Percentiles rank a stretch among this genome's conserved stretches.
Conservation (phyloP, 2,113 vertebrate species). For the Nestor notabilis region DNA sequence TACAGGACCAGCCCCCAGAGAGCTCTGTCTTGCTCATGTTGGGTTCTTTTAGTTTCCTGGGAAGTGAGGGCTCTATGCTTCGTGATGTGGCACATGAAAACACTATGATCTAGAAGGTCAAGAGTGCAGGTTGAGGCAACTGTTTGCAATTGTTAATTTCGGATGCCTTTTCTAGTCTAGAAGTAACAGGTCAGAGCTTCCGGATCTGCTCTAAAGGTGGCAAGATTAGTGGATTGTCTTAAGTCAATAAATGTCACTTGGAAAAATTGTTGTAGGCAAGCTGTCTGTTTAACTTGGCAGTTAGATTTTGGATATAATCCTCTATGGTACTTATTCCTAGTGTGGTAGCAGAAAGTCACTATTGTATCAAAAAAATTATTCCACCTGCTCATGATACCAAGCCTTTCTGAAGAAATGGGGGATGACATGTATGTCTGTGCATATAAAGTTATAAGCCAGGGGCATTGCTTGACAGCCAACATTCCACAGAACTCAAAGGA, state of each 20-base stretch:
- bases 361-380: not conserved
- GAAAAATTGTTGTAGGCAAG: not conserved
- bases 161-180: not conserved
- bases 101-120: not conserved
- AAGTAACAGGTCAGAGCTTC: not conserved
- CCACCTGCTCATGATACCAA: not conserved
- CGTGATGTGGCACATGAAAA: not conserved
- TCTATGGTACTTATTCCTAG: not conserved
- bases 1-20: not conserved
- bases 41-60: not conserved
- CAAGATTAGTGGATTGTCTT: not conserved
- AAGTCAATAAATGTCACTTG: not conserved
- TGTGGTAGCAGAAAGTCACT: not conserved
- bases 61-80: accelerated
- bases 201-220: not conserved
- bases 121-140: not conserved
- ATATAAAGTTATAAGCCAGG: not conserved
- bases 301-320: not conserved
- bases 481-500: not conserved
- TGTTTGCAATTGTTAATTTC: not conserved
- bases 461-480: not conserved
- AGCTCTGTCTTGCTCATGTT: not conserved
- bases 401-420: not conserved
- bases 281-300: not conserved
- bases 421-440: not conserved